Evolutionary conservation across 2,888 invertebrate species (phyloP).

Genomic region (Leptopterna dolabrata): DNA sequence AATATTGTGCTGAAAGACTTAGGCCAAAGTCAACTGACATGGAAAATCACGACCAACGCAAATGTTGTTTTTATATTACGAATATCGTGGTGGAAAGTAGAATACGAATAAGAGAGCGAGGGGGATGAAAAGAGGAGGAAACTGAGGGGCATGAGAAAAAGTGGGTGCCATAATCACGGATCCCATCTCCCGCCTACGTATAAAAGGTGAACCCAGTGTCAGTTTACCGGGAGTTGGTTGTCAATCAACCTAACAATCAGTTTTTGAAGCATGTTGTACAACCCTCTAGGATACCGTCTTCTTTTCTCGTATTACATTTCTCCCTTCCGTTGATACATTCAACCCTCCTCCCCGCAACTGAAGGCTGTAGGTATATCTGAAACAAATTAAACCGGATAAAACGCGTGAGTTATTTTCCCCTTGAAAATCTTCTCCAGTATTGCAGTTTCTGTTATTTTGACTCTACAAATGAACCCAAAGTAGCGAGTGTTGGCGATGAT

Average conservation of each 20-base stretch:
- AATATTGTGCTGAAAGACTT: too few species aligned
- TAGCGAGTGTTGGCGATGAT: too few species aligned
- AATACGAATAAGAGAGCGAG: neutral
- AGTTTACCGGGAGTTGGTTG: slow-evolving; percentile 26
- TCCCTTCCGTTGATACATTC: neutral
- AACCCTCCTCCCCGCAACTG: neutral
- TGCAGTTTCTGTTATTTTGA: too few species aligned
- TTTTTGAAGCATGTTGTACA: slow-evolving; percentile 8
- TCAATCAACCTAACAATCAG: slow-evolving; percentile 40
- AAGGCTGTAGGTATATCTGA: neutral
- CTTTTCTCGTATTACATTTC: neutral
- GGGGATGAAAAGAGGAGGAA: neutral
- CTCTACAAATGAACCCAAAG: too few species aligned
- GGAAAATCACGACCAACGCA: too few species aligned
- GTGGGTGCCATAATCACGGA: slow-evolving; percentile 6
- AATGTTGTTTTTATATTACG: too few species aligned
- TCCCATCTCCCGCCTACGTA: slow-evolving; percentile 9
- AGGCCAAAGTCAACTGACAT: too few species aligned
- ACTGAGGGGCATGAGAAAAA: neutral
- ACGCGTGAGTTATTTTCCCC: too few species aligned
- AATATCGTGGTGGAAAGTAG: neutral
- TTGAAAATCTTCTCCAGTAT: too few species aligned
- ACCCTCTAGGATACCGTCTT: neutral
- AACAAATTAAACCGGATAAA: neutral
- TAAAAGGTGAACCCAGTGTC: slow-evolving; percentile 31